phyloP scores from a whole-genome alignment of 2,888 invertebrate genomes.

The Nipponacmea schrenckii region DNA sequence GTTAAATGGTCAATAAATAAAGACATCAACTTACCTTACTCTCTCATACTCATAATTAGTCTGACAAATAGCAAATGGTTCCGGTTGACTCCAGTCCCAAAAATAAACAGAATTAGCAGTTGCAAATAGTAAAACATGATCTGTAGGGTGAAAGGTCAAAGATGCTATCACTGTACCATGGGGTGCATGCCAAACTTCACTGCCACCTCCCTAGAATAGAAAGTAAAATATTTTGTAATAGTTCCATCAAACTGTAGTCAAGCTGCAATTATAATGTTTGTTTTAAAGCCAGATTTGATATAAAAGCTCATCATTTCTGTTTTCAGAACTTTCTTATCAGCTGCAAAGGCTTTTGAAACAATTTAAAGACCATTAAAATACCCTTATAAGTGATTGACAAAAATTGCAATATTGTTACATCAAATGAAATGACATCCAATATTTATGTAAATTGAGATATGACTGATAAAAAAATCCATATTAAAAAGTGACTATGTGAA shows the following conservation, averaged over 20 bases:
- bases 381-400: no score
- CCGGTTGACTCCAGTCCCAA: constrained; percentile 88
- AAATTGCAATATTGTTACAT: no score
- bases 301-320: background rate
- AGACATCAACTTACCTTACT: constrained; percentile 74
- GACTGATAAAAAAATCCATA: no score
- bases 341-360: background rate
- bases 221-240: constrained; percentile 9
- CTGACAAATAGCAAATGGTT: constrained; percentile 77
- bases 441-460: no score
- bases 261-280: no score
- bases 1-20: no score
- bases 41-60: constrained; percentile 84
- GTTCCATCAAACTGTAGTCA: background rate
- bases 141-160: constrained; percentile 86
- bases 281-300: no score
- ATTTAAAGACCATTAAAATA: background rate
- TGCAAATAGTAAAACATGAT: constrained; percentile 85
- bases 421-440: no score
- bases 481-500: background rate
- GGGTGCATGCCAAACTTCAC: constrained; percentile 82
- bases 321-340: background rate
- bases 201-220: constrained; percentile 77
- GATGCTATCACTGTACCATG: constrained; percentile 84
- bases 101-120: constrained; percentile 86